A percentile compares a stretch with the other conserved stretches of the same genome.
These are phyloP conservation scores for Yponomeuta cagnagella DNA, from an alignment of 2,888 invertebrate species.

Conservation along the genomic window DNA sequence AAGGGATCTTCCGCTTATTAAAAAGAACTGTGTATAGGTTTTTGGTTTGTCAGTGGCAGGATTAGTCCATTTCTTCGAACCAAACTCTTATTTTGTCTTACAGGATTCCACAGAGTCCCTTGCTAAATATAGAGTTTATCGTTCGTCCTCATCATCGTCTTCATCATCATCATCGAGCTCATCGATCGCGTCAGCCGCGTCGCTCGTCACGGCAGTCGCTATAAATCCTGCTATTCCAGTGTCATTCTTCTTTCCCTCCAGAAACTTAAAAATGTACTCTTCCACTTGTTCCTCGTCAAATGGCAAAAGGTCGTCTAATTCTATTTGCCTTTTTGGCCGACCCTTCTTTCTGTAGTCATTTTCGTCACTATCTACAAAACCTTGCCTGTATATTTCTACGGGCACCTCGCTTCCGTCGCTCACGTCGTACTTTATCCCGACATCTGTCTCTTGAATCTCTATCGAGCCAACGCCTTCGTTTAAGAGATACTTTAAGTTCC, in stretches of 20 bases:
- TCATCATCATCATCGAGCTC: slow-evolving; percentile 28
- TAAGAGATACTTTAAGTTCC: slow-evolving; percentile 54
- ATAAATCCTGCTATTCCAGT: slow-evolving; percentile 56
- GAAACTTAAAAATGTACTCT: slow-evolving; percentile 55
- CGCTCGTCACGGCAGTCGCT: slow-evolving; percentile 56
- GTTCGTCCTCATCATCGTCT: slow-evolving; percentile 32
- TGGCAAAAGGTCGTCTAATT: slow-evolving; percentile 59
- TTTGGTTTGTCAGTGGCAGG: too few relatives aligned
- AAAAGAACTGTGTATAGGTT: not conserved
- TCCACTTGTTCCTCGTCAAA: slow-evolving; percentile 63
- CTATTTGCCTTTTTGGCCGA: slow-evolving; percentile 53
- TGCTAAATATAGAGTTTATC: slow-evolving; percentile 24
- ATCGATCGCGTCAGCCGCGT: slow-evolving; percentile 38
- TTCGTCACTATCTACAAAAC: slow-evolving; percentile 75
- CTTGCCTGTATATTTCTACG: slow-evolving; percentile 75
- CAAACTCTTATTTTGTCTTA: too few relatives aligned
- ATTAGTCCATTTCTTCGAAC: too few relatives aligned
- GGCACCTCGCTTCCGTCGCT: slow-evolving; percentile 70
- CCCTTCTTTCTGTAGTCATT: slow-evolving; percentile 43
- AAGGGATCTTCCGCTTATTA: not conserved
- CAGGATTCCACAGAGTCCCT: not conserved
- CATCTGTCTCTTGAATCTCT: slow-evolving; percentile 74
- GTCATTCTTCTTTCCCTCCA: slow-evolving; percentile 55
- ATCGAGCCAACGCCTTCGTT: slow-evolving; percentile 65
- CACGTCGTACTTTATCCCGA: slow-evolving; percentile 76